phyloP scores from a whole-genome alignment of 1,140 invertebrate genomes.

The Pectinophora gossypiella region DNA sequence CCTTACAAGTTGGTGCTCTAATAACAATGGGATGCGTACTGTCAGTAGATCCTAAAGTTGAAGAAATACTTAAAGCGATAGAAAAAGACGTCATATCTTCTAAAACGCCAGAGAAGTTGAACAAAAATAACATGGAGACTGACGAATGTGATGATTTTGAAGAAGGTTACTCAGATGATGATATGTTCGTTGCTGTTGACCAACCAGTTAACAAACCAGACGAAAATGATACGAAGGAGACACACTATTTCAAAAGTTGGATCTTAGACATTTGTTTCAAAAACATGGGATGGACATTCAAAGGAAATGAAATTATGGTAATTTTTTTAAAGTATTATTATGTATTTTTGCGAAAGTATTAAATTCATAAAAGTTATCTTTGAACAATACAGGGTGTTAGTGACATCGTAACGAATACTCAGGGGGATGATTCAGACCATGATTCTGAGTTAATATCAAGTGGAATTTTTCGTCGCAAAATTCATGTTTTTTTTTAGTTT shows the following conservation, averaged over 20 bases:
- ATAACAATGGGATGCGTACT: constrained; percentile 86
- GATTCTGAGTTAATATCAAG: no score
- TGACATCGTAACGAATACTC: no score
- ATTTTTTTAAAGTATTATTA: constrained; percentile 19
- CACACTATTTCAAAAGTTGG: constrained; percentile 62
- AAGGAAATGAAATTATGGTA: constrained; percentile 44
- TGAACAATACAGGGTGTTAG: no score
- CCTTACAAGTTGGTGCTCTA: constrained; percentile 84
- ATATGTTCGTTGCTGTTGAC: constrained; percentile 45
- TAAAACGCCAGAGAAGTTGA: constrained; percentile 33
- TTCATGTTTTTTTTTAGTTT: no score
- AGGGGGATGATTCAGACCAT: no score
- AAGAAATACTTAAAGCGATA: constrained; percentile 50
- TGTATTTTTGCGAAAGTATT: no score
- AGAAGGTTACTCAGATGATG: constrained; percentile 65
- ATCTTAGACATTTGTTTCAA: constrained; percentile 74
- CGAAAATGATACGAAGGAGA: constrained; percentile 21
- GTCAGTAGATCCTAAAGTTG: constrained; percentile 77
- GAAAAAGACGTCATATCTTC: constrained; percentile 33
- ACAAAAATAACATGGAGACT: constrained; percentile 25
- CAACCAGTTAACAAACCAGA: constrained; percentile 38
- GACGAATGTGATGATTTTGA: constrained; percentile 64
- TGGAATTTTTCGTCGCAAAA: no score
- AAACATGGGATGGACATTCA: constrained; percentile 71
- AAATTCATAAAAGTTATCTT: no score